These are phyloP conservation scores for Plutomurus gul DNA, from an alignment of 1,140 invertebrate genomes.

Conservation along the genomic window DNA sequence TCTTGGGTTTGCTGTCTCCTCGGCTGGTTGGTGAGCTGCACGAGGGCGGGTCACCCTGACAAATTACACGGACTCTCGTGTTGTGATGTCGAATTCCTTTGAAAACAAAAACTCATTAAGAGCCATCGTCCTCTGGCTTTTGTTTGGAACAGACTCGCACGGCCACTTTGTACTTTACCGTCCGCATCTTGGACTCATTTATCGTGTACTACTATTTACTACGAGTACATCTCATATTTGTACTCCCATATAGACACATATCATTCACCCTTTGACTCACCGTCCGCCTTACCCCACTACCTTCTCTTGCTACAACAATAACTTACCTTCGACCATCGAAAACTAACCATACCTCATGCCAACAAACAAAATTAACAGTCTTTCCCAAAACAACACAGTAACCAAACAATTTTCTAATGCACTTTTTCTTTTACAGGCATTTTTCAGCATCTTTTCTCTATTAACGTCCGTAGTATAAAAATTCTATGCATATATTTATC, in stretches of 20 bases:
- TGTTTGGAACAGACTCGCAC: not conserved
- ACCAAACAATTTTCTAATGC: not conserved
- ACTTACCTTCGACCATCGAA: not conserved
- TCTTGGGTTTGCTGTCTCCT: not conserved
- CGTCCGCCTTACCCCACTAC: too few species aligned
- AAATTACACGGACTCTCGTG: constrained; percentile 10
- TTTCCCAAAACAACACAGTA: not conserved
- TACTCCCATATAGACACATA: not conserved
- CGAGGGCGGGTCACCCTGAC: constrained; percentile 21
- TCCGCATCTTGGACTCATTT: constrained; percentile 2
- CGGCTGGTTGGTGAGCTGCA: not conserved
- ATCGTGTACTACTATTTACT: not conserved
- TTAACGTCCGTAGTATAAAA: too few species aligned
- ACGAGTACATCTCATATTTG: not conserved
- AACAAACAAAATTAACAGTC: not conserved
- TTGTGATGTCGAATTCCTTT: constrained; percentile 29
- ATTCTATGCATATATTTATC: too few species aligned
- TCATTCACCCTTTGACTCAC: not conserved
- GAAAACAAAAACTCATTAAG: constrained; percentile 30
- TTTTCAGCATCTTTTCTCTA: too few species aligned
- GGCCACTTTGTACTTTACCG: constrained; percentile 12
- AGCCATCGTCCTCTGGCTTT: constrained; percentile 9
- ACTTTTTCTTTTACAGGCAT: not conserved
- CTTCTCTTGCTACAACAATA: too few species aligned
- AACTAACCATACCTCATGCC: not conserved